A percentile compares a stretch with the other conserved stretches of the same genome.
These are phyloP conservation scores for Urophycis tenuis DNA, from an alignment of 2,797 vertebrate species.

Conservation along the genomic window DNA sequence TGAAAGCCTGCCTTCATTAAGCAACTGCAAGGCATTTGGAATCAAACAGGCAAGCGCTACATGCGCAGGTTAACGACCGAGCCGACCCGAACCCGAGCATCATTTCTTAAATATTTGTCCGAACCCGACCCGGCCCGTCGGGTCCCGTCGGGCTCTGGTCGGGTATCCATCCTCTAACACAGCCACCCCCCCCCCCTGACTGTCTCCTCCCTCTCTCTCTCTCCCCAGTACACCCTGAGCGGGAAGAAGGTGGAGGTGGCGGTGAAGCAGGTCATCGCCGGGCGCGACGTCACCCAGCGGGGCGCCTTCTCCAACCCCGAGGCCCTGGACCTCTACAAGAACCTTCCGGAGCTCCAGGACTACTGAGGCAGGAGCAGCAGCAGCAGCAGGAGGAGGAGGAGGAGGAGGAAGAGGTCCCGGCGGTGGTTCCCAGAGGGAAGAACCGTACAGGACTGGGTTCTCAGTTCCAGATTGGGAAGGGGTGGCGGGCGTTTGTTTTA, in stretches of 20 bases:
- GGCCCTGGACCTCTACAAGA: constrained; percentile 85
- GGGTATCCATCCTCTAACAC: too few species aligned
- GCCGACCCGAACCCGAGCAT: too few species aligned
- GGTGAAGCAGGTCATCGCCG: constrained; percentile 89
- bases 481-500: too few species aligned
- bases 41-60: too few species aligned
- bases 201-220: constrained; percentile 17
- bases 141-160: too few species aligned
- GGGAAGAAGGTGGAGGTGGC: constrained; percentile 98
- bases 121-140: too few species aligned
- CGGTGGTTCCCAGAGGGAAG: too few species aligned
- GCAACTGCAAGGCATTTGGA: too few species aligned
- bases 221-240: constrained; percentile 86
- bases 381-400: background rate
- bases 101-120: too few species aligned
- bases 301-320: constrained; percentile 91
- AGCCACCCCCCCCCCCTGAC: too few species aligned
- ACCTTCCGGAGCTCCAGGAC: constrained; percentile 87
- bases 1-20: too few species aligned
- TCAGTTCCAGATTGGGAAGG: background rate
- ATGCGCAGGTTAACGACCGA: too few species aligned
- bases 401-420: background rate
- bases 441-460: background rate
- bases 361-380: constrained; percentile 61
- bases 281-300: constrained; percentile 79